phyloP scores from a whole-genome alignment of 2,888 invertebrate genomes.

The Eupeodes latifasciatus region DNA sequence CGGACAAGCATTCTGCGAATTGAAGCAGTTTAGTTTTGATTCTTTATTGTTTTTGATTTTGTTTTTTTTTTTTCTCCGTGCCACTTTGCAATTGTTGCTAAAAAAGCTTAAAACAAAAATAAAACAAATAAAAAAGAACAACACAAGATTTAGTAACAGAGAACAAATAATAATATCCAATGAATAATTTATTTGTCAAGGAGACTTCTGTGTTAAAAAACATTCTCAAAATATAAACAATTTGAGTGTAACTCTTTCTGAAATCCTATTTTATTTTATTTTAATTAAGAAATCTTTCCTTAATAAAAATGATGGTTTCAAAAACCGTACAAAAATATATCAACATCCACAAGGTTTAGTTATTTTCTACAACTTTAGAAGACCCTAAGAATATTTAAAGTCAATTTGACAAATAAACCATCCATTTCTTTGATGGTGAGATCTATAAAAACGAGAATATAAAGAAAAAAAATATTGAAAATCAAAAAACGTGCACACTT shows the following conservation, averaged over 20 bases:
- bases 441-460: slow-evolving; percentile 43
- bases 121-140: slow-evolving; percentile 54
- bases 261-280: too few species aligned
- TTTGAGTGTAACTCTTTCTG: too few species aligned
- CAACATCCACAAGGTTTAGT: too few species aligned
- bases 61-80: slow-evolving; percentile 14
- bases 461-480: slow-evolving; percentile 55
- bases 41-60: background rate
- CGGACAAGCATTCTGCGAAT: slow-evolving; percentile 65
- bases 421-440: slow-evolving; percentile 17
- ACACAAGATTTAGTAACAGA: slow-evolving; percentile 74
- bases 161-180: slow-evolving; percentile 40
- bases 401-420: slow-evolving; percentile 58
- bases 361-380: too few species aligned
- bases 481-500: slow-evolving; percentile 79
- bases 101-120: slow-evolving; percentile 50
- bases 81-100: slow-evolving; percentile 61
- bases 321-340: too few species aligned
- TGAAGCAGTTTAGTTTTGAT: slow-evolving; percentile 59
- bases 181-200: slow-evolving; percentile 63
- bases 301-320: too few species aligned
- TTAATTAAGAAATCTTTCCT: too few species aligned
- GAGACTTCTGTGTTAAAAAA: background rate
- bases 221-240: too few species aligned
- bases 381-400: background rate